Percentiles rank a stretch among this genome's conserved stretches.
Conservation (phyloP, 2,797 vertebrate species). For the Esox masquinongy region DNA sequence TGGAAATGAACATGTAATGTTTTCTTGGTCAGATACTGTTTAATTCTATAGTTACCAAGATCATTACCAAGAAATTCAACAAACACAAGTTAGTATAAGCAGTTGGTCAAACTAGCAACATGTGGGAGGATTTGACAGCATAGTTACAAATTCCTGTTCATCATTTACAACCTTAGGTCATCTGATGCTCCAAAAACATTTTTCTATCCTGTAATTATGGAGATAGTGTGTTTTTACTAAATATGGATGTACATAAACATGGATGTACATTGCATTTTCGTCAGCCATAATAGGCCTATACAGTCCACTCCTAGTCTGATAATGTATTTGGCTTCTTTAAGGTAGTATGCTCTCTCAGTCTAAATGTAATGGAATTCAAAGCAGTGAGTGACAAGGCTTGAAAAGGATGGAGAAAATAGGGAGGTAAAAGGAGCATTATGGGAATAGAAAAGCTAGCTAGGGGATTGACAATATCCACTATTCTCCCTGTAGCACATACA, state of each 20-base stretch:
- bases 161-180: too few species aligned
- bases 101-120: neutral
- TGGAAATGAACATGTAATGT: too few species aligned
- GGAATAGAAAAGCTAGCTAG: constrained; percentile 43
- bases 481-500: neutral
- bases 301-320: neutral
- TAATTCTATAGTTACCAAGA: too few species aligned
- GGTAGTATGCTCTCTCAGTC: constrained; percentile 53
- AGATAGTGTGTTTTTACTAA: neutral
- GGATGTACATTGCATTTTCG: neutral
- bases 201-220: neutral
- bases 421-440: constrained; percentile 73
- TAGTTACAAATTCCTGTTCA: too few species aligned
- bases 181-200: too few species aligned
- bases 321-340: constrained; percentile 53
- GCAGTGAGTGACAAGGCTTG: constrained; percentile 70
- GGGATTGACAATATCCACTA: neutral
- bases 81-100: too few species aligned
- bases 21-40: too few species aligned
- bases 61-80: too few species aligned
- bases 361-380: constrained; percentile 72
- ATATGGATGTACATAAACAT: neutral
- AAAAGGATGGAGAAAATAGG: constrained; percentile 72
- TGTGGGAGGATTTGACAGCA: neutral
- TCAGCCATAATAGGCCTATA: neutral